Evolutionary conservation across 2,888 invertebrate genomes (phyloP), one percentile per base, ranked within the genome.

Genomic region (Maniola hyperantus): DNA sequence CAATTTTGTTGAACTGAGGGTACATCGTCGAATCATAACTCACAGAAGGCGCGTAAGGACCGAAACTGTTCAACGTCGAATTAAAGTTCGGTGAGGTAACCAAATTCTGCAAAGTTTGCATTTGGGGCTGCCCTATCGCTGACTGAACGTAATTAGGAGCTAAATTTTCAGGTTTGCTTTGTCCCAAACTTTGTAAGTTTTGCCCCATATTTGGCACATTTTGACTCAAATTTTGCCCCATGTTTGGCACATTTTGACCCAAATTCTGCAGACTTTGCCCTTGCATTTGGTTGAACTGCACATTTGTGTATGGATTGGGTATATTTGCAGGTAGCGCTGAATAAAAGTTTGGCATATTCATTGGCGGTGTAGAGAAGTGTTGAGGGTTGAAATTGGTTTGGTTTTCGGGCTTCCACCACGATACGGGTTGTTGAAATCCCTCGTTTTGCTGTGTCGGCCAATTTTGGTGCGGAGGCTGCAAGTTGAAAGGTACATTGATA

Each of bases 1-100:
- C 76, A 1, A 84, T 63, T 69, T 85, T 88, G 65, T 77, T 84
- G 69, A 91, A 91, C 73, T 89, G 89, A 0, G 91, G 90, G 74
- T 91, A 91, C 91, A 91, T 89, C 0, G 85, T 77, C 0, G 91
- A 82, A 70, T 91, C 91, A 71, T 90, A 91, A 6, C 82, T 79
- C 0, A 86, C 84, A 0, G 83, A 53, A 0, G 85, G 77, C 0
- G 81, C 77, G 72, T 84, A 89, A 0, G 79, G 76, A 13, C 80
- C 83, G 72, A 83, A 89, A 65, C 74, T 88, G 71, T 78, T 91
- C 74, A 85, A 74, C 2, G 82, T 85, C 11, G 87, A 85, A 68
- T 85, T 93, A 70, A 87, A 89, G 60, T 82, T 87, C 0, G 87
- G 85, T 0, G 89, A 82, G 1, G 84, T 77, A 0, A 87, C 88